Conservation (phyloP, 2,888 invertebrate genomes). For the Harpalus rufipes region DNA sequence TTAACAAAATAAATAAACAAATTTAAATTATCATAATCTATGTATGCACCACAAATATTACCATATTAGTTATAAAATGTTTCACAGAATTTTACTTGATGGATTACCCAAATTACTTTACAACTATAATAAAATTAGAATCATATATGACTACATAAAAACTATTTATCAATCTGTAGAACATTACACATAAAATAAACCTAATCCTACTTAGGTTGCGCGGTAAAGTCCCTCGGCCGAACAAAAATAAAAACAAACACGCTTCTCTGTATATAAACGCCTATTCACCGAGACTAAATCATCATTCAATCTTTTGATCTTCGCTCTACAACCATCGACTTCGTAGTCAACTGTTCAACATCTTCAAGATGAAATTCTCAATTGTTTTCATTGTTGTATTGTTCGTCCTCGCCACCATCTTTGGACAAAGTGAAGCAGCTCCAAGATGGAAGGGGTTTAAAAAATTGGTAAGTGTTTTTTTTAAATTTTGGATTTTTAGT, state of each 20-base stretch:
- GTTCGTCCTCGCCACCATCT: conserved; percentile 46
- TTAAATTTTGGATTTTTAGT: conserved; percentile 8
- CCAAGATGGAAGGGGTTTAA: conserved; percentile 64
- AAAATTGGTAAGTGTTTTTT: conserved; percentile 63
- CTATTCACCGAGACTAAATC: background rate
- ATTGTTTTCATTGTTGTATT: conserved; percentile 57
- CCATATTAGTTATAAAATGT: too few species aligned
- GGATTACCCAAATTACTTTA: background rate
- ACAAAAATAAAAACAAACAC: background rate
- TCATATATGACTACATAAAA: background rate
- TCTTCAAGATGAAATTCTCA: conserved; percentile 57
- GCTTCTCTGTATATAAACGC: conserved; percentile 10
- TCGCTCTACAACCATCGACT: background rate
- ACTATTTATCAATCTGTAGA: background rate
- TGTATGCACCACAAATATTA: too few species aligned
- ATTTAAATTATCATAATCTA: too few species aligned
- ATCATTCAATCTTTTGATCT: background rate
- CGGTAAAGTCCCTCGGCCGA: conserved; percentile 20
- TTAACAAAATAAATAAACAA: too few species aligned
- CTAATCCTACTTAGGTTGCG: conserved; percentile 3
- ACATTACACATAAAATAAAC: background rate
- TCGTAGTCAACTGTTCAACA: conserved; percentile 6
- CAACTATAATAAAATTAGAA: background rate
- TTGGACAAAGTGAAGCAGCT: conserved; percentile 51
- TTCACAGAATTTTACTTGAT: too few species aligned